These are phyloP conservation scores for Nymphalis c-album DNA, from an alignment of 2,888 invertebrate species.

Conservation along the genomic window DNA sequence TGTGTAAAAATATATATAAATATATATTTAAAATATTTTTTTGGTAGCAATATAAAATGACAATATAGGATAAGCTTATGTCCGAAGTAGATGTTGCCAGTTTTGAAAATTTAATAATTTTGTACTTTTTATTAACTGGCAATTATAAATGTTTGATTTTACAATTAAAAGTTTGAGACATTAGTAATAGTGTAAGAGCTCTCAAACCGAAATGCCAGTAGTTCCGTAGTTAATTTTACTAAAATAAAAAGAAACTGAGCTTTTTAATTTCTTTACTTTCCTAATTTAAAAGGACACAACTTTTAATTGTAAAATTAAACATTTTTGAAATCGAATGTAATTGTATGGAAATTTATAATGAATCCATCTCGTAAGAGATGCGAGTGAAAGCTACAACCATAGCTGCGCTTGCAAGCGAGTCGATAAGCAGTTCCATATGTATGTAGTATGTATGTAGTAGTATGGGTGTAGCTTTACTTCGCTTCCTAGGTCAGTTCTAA, in stretches of 20 bases:
- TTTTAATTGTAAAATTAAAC: conserved; percentile 2
- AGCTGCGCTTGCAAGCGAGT: too few relatives aligned
- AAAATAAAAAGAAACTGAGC: not conserved
- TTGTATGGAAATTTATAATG: not conserved
- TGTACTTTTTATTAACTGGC: not conserved
- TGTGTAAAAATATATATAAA: not conserved
- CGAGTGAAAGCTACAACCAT: not conserved
- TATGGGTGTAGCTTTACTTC: too few relatives aligned
- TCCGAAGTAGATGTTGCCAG: not conserved
- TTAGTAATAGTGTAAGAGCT: too few relatives aligned
- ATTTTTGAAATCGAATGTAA: not conserved
- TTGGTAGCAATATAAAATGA: not conserved
- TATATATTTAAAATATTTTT: not conserved
- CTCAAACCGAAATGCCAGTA: too few relatives aligned
- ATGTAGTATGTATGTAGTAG: too few relatives aligned
- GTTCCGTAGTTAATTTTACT: not conserved
- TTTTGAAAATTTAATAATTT: not conserved
- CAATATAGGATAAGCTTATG: not conserved
- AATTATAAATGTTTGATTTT: not conserved
- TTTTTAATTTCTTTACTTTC: not conserved
- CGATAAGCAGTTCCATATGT: too few relatives aligned
- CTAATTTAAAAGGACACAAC: not conserved
- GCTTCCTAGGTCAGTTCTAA: too few relatives aligned
- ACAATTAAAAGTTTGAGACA: conserved; percentile 3
- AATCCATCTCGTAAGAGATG: not conserved